Evolutionary conservation across 64 coral and sea anemone species (phyloP).

Genomic region (Anthopleura sola): DNA sequence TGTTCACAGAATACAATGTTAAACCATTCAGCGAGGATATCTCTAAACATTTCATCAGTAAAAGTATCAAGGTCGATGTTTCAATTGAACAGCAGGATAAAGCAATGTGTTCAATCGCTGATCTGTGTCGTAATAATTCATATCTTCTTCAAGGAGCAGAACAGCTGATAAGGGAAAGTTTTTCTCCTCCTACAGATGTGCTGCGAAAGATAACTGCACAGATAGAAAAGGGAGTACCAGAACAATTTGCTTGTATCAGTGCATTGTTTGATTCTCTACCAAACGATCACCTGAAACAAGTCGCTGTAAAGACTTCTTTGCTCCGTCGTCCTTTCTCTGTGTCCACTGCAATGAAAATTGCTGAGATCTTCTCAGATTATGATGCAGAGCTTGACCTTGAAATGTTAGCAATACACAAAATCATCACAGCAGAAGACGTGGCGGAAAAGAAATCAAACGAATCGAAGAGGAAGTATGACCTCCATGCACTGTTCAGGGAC

Average conservation of each 20-base stretch:
- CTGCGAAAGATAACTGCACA: slow-evolving; percentile 16
- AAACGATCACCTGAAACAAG: slow-evolving; percentile 8
- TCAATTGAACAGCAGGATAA: not conserved
- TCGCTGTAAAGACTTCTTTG: slow-evolving; percentile 28
- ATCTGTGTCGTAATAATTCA: not conserved
- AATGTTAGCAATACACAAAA: not conserved
- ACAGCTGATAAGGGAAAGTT: slow-evolving; percentile 29
- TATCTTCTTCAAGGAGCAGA: slow-evolving; percentile 12
- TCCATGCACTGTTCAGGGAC: slow-evolving; percentile 26
- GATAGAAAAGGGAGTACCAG: not conserved
- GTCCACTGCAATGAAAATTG: slow-evolving; percentile 18
- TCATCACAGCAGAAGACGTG: not conserved
- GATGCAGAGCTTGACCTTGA: not conserved
- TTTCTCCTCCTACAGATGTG: not conserved
- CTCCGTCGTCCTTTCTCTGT: slow-evolving; percentile 25
- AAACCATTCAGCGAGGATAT: not conserved
- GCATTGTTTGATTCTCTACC: not conserved
- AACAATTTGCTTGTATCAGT: slow-evolving; percentile 2
- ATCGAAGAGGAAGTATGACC: not conserved
- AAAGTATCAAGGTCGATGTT: not conserved
- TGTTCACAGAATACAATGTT: slow-evolving; percentile 11
- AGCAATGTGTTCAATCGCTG: not conserved
- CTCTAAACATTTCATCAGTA: not conserved
- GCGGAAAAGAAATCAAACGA: not conserved
- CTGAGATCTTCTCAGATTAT: not conserved